Base-by-base conservation (phyloP, 2,113 vertebrate genomes). In the Eubucco bourcierii region DNA sequence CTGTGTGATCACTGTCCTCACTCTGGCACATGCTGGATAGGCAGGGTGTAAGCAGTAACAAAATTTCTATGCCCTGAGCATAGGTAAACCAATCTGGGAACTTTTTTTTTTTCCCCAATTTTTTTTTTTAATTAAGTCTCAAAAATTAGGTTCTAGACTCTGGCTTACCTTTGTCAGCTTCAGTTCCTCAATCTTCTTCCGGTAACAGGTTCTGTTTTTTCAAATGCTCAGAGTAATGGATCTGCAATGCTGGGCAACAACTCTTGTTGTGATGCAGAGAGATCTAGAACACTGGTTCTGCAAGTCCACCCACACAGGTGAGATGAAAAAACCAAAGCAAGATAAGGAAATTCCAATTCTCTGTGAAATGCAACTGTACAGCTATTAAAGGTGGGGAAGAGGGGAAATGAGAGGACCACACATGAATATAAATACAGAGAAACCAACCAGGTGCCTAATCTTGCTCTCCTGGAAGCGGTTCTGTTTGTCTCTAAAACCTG, bases 271-370 rank as follows among this genome's bases (percentile, higher is more conserved):
- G 74, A 80, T 61, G 72, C 24, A 19, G 75, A 60, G 65, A 68
- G 63, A 80, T 91, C 76, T 56, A 86, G 68, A 96, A 56, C 93
- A 85, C 75, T 81, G 90, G 76, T 59, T 88, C 79, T 94, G 90
- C 84, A 68, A 85, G 91, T 89, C 76, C 82, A 94, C 84, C 89
- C 95, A 95, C n/a, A 0, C 72, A 91, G 68, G 72, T 7, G 12
- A 95, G 87, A 85, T 94, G 93, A 74, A 78, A 95, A 94, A 58
- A 61, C 86, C 93, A 86, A 92, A 84, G 81, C 53, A 90, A 91
- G 86, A 79, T 83, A 94, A 87, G 61, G 76, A 85, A 87, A 94
- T 93, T 92, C 87, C 93, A 91, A 39, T 70, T 72, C 84, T 94
- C 79, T 50, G 14, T 63, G 74, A 95, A 94, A 88, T 20, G 50